These are phyloP conservation scores for Malurus elegans DNA, from an alignment of 2,113 vertebrate genomes.

Conservation along the genomic window DNA sequence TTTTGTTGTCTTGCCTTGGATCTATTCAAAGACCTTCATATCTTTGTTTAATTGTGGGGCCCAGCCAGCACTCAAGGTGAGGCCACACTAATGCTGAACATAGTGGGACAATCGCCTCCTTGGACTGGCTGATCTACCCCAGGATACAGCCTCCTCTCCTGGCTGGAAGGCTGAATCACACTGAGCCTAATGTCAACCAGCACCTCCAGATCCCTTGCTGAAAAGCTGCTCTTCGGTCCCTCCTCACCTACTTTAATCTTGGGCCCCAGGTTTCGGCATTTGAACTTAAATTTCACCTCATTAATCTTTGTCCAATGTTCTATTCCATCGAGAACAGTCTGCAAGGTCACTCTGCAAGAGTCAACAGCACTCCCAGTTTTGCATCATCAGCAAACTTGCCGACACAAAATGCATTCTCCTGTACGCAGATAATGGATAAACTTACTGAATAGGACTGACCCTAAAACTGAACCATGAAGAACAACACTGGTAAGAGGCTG, in stretches of 20 bases:
- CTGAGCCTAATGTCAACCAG: rapidly evolving
- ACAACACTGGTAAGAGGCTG: rapidly evolving
- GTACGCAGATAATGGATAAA: neutral
- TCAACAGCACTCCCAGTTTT: neutral
- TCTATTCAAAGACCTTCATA: neutral
- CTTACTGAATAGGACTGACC: neutral
- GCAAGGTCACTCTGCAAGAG: neutral
- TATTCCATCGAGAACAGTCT: too few species aligned
- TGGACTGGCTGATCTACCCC: too few species aligned
- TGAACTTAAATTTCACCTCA: neutral
- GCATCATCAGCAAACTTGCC: neutral
- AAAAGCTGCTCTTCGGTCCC: neutral
- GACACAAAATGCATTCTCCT: neutral
- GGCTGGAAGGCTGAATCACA: neutral
- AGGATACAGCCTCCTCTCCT: neutral
- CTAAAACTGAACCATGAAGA: neutral
- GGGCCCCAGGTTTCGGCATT: neutral
- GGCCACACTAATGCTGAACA: rapidly evolving
- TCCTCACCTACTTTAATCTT: neutral
- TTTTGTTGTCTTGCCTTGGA: neutral
- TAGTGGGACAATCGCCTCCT: neutral
- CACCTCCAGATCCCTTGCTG: neutral
- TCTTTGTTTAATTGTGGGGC: neutral
- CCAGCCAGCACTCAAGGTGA: neutral
- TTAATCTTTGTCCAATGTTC: neutral